phyloP scores from a whole-genome alignment of 2,888 invertebrate species.

The Apodemia hepburni region DNA sequence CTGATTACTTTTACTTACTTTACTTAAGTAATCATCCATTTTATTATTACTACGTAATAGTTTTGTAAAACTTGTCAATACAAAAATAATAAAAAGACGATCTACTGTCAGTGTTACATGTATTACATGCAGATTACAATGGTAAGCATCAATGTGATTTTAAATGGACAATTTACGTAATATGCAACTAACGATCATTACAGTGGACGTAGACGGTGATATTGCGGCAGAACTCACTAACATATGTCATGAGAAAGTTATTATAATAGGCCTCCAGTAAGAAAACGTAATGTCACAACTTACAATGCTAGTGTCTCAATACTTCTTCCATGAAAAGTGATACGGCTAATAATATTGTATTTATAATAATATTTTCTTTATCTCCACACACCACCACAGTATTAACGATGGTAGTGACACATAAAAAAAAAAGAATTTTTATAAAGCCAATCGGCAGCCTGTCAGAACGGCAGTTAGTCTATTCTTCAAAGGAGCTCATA shows the following conservation, averaged over 20 bases:
- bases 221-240: conserved; percentile 2
- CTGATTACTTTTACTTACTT: background rate
- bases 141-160: conserved; percentile 13
- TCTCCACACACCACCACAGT: too few relatives aligned
- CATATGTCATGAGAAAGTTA: conserved; percentile 7
- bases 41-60: background rate
- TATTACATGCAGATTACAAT: conserved; percentile 14
- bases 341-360: background rate
- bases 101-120: conserved; percentile 2
- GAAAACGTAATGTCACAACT: conserved; percentile 1
- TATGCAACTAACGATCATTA: conserved; percentile 16
- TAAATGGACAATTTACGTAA: conserved; percentile 20
- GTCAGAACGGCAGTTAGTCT: too few relatives aligned
- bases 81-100: conserved; percentile 8
- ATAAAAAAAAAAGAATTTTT: too few relatives aligned
- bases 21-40: background rate
- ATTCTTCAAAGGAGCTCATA: too few relatives aligned
- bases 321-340: conserved; percentile 1
- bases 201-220: background rate
- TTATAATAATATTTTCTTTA: too few relatives aligned
- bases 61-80: conserved; percentile 3
- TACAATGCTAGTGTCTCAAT: background rate
- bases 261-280: conserved; percentile 5
- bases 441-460: too few relatives aligned
- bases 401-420: too few relatives aligned